Conservation (phyloP, 2,888 invertebrate genomes). For the Subacronicta megacephala region DNA sequence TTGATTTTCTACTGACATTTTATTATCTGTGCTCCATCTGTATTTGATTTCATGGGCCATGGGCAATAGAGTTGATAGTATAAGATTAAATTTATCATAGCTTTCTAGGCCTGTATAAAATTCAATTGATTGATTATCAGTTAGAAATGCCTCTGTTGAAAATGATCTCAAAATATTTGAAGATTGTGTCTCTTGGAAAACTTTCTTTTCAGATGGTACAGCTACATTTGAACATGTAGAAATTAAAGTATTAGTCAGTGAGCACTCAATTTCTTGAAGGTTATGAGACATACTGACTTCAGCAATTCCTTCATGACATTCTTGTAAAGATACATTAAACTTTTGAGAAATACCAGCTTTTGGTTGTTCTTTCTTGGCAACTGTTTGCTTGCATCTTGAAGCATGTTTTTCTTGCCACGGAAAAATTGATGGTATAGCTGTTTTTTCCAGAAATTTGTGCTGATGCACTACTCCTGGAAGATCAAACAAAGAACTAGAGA, state of each 20-base stretch:
- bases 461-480: constrained; percentile 17
- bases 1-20: background rate
- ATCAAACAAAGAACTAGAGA: background rate
- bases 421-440: constrained; percentile 14
- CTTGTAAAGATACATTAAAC: too few species aligned
- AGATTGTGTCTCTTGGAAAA: background rate
- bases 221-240: background rate
- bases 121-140: background rate
- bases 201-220: background rate
- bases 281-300: too few species aligned
- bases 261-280: too few species aligned
- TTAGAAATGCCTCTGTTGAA: background rate
- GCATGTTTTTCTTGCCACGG: constrained; percentile 6
- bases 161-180: background rate
- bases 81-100: background rate
- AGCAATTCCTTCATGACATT: too few species aligned
- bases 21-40: background rate
- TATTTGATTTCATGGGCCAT: constrained; percentile 5
- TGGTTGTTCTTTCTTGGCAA: constrained; percentile 2
- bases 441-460: constrained; percentile 11
- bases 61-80: background rate
- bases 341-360: background rate
- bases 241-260: background rate
- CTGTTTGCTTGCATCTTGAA: background rate
- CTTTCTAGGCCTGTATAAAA: constrained; percentile 3